Base-by-base conservation (phyloP, 2,113 vertebrate species). In the Muscicapa adusta region DNA sequence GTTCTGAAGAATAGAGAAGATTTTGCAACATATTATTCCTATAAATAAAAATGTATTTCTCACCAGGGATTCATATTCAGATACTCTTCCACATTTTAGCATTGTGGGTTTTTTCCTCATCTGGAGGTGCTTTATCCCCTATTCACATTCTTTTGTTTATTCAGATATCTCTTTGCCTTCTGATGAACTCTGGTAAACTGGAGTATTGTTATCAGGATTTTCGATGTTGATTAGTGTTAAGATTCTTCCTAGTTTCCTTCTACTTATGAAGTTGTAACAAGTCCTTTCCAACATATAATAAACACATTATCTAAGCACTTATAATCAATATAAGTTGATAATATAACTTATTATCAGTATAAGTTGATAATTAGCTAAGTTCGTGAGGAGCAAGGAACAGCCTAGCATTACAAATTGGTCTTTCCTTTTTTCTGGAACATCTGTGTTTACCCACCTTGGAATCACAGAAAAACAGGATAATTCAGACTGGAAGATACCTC, bases 31-130 rank as follows among this genome's bases (percentile, higher is more conserved):
- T 56, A 34, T 36, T 92, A 73, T 54, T 91, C 47, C 51, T 76
- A 58, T 71, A 74, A 91, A 89, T 78, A 89, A 86, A 83, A 91
- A 66, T 20, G 0, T 45, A 20, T 80, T 92, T 91, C 89, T 84
- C 56, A 28, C 23, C 33, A 58, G 72, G 60, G 80, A 79, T 90
- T 92, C 24, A 38, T 67, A 79, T 75, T 63, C 40, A 57, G 63
- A 70, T 83, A 14, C 18, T 38, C 56, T 89, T 68, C 33, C 50
- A 61, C 43, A 9, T 62, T 66, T 76, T 45, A 76, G 8, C 13
- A 29, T 24, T 47, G 70, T 76, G 65, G 29, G 7, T 0, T 45
- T 38, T 82, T 82, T 63, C 36, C 42, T 84, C 9, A 25, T 73
- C 40, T 76, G 62, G 58, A n/a, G 66, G 33, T 53, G 12, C 20